Conservation (phyloP, 2,888 invertebrate genomes). For the Bellardia pandia region DNA sequence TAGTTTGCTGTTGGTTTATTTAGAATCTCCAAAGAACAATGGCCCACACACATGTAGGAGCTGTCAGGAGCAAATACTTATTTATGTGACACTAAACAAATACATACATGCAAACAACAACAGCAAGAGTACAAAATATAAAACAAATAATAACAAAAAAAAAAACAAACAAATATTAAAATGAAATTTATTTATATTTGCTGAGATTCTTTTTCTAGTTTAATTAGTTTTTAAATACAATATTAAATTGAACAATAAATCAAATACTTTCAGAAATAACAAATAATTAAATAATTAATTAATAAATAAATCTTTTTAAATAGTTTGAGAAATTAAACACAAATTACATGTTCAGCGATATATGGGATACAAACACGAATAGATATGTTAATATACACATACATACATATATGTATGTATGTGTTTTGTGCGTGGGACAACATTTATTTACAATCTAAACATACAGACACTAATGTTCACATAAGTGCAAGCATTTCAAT, state of each 20-base stretch:
- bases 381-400: no score
- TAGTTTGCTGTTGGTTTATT: constrained; percentile 53
- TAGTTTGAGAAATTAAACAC: constrained; percentile 44
- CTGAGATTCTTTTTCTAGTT: background rate
- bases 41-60: constrained; percentile 51
- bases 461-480: background rate
- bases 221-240: background rate
- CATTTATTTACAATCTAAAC: constrained; percentile 5
- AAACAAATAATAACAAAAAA: constrained; percentile 13
- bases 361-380: background rate
- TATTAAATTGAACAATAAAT: constrained; percentile 54
- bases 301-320: constrained; percentile 58
- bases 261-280: constrained; percentile 11
- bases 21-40: constrained; percentile 61
- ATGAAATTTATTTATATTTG: constrained; percentile 43
- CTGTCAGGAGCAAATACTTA: constrained; percentile 66
- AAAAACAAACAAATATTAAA: constrained; percentile 28
- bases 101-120: constrained; percentile 42
- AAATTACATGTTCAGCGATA: constrained; percentile 10
- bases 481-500: background rate
- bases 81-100: constrained; percentile 71
- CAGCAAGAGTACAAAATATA: background rate
- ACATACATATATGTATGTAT: background rate
- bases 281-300: constrained; percentile 49
- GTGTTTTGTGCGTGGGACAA: background rate